phyloP scores from a whole-genome alignment of 2,113 vertebrate species.

The Baryphthengus martii region DNA sequence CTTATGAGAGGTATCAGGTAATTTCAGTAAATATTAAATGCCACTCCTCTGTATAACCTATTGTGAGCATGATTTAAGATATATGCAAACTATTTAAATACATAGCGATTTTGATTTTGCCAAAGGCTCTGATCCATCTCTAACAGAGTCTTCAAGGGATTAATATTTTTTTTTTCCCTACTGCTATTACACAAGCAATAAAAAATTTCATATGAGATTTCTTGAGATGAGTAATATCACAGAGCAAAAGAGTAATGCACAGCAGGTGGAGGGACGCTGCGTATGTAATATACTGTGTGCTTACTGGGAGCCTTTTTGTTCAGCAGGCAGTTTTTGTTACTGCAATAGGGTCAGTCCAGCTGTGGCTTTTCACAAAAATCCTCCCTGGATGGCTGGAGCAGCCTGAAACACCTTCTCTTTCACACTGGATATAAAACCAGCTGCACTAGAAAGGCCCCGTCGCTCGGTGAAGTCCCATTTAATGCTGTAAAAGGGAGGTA shows the following conservation, averaged over 20 bases:
- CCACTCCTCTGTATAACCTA: neutral
- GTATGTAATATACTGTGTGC: neutral
- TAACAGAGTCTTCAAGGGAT: neutral
- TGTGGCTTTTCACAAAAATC: neutral
- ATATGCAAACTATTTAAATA: neutral
- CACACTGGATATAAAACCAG: neutral
- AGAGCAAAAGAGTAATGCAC: neutral
- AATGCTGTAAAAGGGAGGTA: neutral
- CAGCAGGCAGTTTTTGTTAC: neutral
- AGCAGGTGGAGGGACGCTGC: neutral
- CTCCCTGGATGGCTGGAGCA: neutral
- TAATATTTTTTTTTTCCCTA: accelerated
- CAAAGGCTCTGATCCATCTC: neutral
- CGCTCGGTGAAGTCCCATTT: neutral
- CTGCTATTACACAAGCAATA: neutral
- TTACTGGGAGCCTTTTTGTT: neutral
- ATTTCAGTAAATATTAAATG: neutral
- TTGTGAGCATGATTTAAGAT: neutral
- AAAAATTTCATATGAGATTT: neutral
- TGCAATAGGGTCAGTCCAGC: neutral
- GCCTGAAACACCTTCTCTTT: neutral
- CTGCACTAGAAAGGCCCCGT: neutral
- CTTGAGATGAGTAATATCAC: neutral
- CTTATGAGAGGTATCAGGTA: neutral
- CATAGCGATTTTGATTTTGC: neutral